Evolutionary conservation across 2,797 vertebrate species (phyloP), one percentile per base, ranked within the genome.

Genomic region (Rallus crepitans): DNA sequence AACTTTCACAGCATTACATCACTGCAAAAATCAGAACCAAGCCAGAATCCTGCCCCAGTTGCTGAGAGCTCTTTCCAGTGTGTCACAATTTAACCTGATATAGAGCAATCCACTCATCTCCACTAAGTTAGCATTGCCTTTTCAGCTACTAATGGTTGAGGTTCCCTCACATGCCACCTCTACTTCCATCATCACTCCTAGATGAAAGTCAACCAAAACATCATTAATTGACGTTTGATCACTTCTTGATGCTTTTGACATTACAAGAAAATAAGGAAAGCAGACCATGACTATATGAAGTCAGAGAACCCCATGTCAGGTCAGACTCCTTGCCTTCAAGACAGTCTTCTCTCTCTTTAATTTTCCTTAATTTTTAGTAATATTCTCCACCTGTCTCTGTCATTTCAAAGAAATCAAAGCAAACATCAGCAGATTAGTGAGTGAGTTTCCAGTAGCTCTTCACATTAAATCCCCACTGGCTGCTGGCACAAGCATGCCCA

Each of bases 71-170:
- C 21, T 52, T 75, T 52, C 14, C 7, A 60, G 18, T 2, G 5
- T 11, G 19, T 55, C 57, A 52, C 0, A 0, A 42, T 45, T 50
- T 9, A 60, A 57, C 1, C 7, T 10, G 20, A 39, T 15, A 17
- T 2, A 7, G 60, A 95, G 90, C 21, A 40, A 63, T 6, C 8
- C 39, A 48, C 50, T 28, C 1, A 3, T 8, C 42, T 37, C 27
- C 50, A 23, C 31, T 61, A 50, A 52, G 66, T 52, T 56, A 79
- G 60, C 6, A 5, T 77, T 70, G 12, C 33, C 14, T 78, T 33
- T 56, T 39, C 24, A 77, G 40, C 24, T 6, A 3, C 16, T 23
- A 13, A 42, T 33, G 79, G 57, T 31, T 6, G 1, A 40, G 40
- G 13, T 59, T 27, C n/a, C 82, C 28, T 83, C 45, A 15, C 1